Evolutionary conservation across 2,888 invertebrate genomes (phyloP), one percentile per base, ranked within the genome.

Genomic region (Muscina levida): DNA sequence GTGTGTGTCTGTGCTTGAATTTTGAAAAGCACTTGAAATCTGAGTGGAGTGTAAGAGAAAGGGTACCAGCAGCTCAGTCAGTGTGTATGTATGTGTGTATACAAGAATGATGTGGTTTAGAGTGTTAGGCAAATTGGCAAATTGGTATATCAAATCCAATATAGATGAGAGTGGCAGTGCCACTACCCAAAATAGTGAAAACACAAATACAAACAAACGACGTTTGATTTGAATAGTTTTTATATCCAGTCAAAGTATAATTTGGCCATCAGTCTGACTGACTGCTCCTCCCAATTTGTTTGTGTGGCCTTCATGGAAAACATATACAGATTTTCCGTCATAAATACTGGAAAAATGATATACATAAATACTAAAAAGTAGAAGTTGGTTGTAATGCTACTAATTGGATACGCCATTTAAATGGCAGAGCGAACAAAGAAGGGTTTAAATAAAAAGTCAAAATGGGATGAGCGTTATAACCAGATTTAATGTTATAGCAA

Each of bases 381-480:
- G n/a, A 39, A 31, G 59, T 11, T 15, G 6, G 86, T 85, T 85
- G 87, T 87, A 85, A 85, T 86, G 87, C 87, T 87, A 87, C 87
- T 87, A 87, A 87, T 87, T 87, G 87, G 87, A 86, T 86, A 86
- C 83, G 86, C 86, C 85, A 86, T 86, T 85, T 48, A 74, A 51
- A 78, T 70, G 59, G 39, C 53, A 39, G 1, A 0, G 1, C 53
- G 13, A 3, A 24, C 4, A 53, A 31, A 31, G n/a, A n/a, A n/a
- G n/a, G n/a, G n/a, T n/a, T n/a, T n/a, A n/a, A n/a, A n/a, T n/a
- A n/a, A n/a, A n/a, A n/a, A n/a, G n/a, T n/a, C n/a, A n/a, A n/a
- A n/a, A n/a, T n/a, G n/a, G n/a, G n/a, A n/a, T n/a, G n/a, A n/a
- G n/a, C n/a, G n/a, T n/a, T n/a, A n/a, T n/a, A n/a, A n/a, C n/a